Percentiles rank a stretch among this genome's conserved stretches.
Conservation (phyloP, 2,888 invertebrate genomes). For the Drosophila mettleri region DNA sequence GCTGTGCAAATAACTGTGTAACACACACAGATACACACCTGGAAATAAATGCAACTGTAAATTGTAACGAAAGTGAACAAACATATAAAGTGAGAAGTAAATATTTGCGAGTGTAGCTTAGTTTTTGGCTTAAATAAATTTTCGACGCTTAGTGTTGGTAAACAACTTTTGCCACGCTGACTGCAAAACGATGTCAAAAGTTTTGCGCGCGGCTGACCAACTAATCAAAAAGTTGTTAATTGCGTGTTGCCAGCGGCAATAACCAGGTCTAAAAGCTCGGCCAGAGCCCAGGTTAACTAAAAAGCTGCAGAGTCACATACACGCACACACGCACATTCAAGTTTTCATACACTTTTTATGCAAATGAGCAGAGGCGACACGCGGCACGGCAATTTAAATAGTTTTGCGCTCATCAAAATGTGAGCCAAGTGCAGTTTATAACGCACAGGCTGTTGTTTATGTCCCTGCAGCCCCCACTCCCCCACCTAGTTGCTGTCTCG, state of each 20-base stretch:
- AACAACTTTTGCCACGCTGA: slow-evolving; percentile 48
- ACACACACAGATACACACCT: slow-evolving; percentile 24
- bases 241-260: slow-evolving; percentile 67
- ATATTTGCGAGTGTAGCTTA: slow-evolving; percentile 37
- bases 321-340: too few relatives aligned
- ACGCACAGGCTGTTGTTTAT: slow-evolving; percentile 60
- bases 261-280: slow-evolving; percentile 21
- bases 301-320: slow-evolving; percentile 8
- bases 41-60: slow-evolving; percentile 21
- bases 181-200: slow-evolving; percentile 68
- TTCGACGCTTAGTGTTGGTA: slow-evolving; percentile 45
- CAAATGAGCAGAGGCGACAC: slow-evolving; percentile 38
- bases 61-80: slow-evolving; percentile 40
- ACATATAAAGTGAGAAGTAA: slow-evolving; percentile 29
- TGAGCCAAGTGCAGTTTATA: slow-evolving; percentile 62
- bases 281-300: background rate
- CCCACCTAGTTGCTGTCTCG: slow-evolving; percentile 21
- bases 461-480: slow-evolving; percentile 6
- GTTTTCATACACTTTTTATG: slow-evolving; percentile 33
- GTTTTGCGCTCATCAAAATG: slow-evolving; percentile 56
- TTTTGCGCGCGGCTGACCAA: slow-evolving; percentile 71
- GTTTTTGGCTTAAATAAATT: slow-evolving; percentile 58
- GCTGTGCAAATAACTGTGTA: slow-evolving; percentile 69
- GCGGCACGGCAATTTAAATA: slow-evolving; percentile 53
- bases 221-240: slow-evolving; percentile 74